These are phyloP conservation scores for Hypomesus transpacificus DNA, from an alignment of 2,113 vertebrate species.

Conservation along the genomic window DNA sequence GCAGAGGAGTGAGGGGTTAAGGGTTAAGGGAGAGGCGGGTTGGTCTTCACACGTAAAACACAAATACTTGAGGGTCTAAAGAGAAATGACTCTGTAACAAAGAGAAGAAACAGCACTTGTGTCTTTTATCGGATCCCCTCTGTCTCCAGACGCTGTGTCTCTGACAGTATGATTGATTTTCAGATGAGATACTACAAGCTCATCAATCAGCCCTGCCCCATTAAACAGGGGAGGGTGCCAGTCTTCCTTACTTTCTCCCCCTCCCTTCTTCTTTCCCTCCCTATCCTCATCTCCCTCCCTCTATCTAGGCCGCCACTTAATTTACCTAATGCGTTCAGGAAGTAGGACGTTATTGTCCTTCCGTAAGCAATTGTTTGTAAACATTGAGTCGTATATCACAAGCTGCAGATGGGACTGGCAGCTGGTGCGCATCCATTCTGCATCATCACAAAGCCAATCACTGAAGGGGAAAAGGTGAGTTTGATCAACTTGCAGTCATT, in stretches of 20 bases:
- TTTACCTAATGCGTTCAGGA: slow-evolving; percentile 20
- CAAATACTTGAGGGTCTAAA: too few relatives aligned
- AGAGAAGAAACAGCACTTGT: too few relatives aligned
- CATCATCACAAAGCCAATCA: slow-evolving; percentile 8
- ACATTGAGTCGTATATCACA: slow-evolving; percentile 28
- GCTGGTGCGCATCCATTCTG: slow-evolving; percentile 24
- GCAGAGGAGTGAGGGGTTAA: too few relatives aligned
- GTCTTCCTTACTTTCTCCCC: not conserved
- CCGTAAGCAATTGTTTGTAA: slow-evolving; percentile 34
- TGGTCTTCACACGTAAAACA: too few relatives aligned
- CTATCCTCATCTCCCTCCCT: not conserved
- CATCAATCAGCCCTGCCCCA: slow-evolving; percentile 34
- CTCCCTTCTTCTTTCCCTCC: too few relatives aligned
- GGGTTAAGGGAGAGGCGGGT: too few relatives aligned
- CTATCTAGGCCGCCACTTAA: slow-evolving; percentile 14
- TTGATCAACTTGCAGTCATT: slow-evolving; percentile 5
- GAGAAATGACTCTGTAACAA: too few relatives aligned
- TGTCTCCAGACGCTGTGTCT: not conserved
- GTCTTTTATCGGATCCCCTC: too few relatives aligned
- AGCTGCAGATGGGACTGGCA: slow-evolving; percentile 34
- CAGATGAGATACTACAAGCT: slow-evolving; percentile 8
- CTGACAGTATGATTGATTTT: slow-evolving; percentile 34
- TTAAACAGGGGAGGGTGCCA: slow-evolving; percentile 21
- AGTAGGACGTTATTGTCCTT: slow-evolving; percentile 40
- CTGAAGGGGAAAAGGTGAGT: slow-evolving; percentile 15